These are phyloP conservation scores for Syngnathus acus DNA, from an alignment of 2,797 vertebrate genomes.

Conservation along the genomic window DNA sequence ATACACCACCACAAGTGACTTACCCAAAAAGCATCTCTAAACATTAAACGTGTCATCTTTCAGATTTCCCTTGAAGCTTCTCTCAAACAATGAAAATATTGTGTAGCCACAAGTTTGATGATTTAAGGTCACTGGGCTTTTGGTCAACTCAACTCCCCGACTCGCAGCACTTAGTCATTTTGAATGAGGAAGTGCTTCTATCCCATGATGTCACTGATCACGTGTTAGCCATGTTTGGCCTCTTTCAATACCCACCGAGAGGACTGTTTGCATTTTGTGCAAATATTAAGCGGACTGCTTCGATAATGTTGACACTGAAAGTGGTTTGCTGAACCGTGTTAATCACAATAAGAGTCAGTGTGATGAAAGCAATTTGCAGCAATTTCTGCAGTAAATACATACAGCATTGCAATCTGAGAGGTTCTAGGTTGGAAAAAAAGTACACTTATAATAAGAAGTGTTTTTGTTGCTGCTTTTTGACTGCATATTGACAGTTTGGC, in stretches of 20 bases:
- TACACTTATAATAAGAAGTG: no score
- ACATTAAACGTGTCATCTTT: slow-evolving; percentile 68
- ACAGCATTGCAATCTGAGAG: neutral
- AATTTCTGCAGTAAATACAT: neutral
- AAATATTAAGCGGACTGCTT: neutral
- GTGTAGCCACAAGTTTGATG: neutral
- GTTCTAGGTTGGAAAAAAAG: neutral
- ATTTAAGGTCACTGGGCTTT: neutral
- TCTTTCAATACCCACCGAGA: neutral
- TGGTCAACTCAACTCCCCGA: slow-evolving; percentile 23
- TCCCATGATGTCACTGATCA: slow-evolving; percentile 70
- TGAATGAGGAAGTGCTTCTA: slow-evolving; percentile 79
- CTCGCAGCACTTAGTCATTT: slow-evolving; percentile 35
- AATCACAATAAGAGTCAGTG: neutral
- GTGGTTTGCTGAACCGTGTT: neutral
- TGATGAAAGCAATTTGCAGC: neutral
- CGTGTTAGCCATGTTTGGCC: slow-evolving; percentile 15
- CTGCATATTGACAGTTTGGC: no score
- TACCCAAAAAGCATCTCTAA: slow-evolving; percentile 92
- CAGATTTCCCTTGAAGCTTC: neutral
- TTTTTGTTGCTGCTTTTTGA: no score
- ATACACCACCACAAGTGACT: slow-evolving; percentile 51
- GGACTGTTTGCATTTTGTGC: neutral
- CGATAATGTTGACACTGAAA: neutral
- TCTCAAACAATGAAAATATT: neutral